Evolutionary conservation across 2,797 vertebrate genomes (phyloP).

Genomic region (Stomatorhinus walkeri): DNA sequence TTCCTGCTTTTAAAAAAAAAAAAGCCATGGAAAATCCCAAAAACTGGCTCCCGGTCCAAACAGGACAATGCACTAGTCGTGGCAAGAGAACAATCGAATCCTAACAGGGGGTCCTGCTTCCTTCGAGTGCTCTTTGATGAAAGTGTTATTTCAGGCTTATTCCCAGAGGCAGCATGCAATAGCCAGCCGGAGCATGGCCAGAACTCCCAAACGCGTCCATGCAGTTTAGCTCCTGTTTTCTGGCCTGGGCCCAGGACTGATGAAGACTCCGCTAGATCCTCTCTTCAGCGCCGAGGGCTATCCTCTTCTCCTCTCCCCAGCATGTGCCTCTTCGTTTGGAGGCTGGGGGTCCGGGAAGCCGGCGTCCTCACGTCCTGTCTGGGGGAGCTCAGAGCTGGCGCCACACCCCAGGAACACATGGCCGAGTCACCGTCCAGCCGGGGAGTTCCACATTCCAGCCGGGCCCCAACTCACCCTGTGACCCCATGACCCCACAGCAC

Average conservation of each 20-base stretch:
- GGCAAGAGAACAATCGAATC: not conserved
- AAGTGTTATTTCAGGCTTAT: not conserved
- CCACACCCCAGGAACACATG: constrained; percentile 47
- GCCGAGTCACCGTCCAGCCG: constrained; percentile 36
- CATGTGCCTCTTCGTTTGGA: not conserved
- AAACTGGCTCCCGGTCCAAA: not conserved
- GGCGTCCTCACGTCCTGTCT: constrained; percentile 55
- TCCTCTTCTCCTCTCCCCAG: not conserved
- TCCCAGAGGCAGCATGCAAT: not conserved
- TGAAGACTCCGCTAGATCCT: not conserved
- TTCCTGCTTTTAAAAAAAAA: not conserved
- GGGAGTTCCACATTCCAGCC: not conserved
- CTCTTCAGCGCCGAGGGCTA: not conserved
- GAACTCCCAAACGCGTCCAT: not conserved
- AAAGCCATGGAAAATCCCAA: not conserved
- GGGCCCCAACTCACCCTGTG: constrained; percentile 27
- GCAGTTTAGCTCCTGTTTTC: not conserved
- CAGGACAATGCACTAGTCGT: not conserved
- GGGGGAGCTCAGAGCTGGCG: constrained; percentile 40
- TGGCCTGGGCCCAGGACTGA: not conserved
- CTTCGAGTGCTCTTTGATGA: not conserved
- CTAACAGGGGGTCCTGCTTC: not conserved
- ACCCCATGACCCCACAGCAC: constrained; percentile 32
- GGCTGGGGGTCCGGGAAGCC: constrained; percentile 19
- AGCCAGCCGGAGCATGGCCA: not conserved